Evolutionary conservation across 1,140 invertebrate genomes (phyloP).

Genomic region (Theocolax elegans): DNA sequence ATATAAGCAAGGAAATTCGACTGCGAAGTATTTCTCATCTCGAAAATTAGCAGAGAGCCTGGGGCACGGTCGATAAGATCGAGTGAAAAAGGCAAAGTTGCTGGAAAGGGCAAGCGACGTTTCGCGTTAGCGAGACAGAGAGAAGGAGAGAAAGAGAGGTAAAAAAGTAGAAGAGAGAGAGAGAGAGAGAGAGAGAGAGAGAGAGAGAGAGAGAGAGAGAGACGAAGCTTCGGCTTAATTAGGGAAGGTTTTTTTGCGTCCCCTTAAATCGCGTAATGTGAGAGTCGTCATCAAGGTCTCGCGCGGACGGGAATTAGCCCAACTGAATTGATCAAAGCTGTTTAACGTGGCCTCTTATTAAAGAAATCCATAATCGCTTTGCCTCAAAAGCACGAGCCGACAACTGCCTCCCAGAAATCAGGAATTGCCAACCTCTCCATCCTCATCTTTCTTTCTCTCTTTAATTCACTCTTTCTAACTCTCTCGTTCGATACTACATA

Average conservation of each 20-base stretch:
- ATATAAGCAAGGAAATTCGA: slow-evolving; percentile 35
- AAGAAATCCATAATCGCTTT: slow-evolving; percentile 64
- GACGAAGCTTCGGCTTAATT: slow-evolving; percentile 65
- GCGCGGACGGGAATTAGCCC: slow-evolving; percentile 57
- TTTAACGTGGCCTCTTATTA: slow-evolving; percentile 62
- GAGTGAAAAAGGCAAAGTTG: slow-evolving; percentile 48
- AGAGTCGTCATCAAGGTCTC: slow-evolving; percentile 56
- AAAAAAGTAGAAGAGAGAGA: slow-evolving; percentile 41
- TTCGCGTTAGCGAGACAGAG: slow-evolving; percentile 41
- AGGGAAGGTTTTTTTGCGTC: slow-evolving; percentile 60
- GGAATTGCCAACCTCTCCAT: too few species aligned
- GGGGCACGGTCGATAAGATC: slow-evolving; percentile 39
- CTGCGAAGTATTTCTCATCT: slow-evolving; percentile 38
- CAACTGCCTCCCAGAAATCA: too few species aligned
- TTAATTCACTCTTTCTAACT: too few species aligned
- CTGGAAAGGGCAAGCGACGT: slow-evolving; percentile 58
- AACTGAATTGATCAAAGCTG: slow-evolving; percentile 63
- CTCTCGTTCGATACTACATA: too few species aligned
- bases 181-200: slow-evolving; percentile 38
- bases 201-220: slow-evolving; percentile 34
- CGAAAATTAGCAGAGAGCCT: slow-evolving; percentile 30
- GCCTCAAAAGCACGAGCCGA: too few species aligned
- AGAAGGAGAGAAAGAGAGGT: not conserved
- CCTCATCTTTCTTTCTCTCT: too few species aligned
- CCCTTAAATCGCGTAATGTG: slow-evolving; percentile 61